Base-by-base conservation (phyloP, 2,113 vertebrate species). In the Melanerpes aurifrons region DNA sequence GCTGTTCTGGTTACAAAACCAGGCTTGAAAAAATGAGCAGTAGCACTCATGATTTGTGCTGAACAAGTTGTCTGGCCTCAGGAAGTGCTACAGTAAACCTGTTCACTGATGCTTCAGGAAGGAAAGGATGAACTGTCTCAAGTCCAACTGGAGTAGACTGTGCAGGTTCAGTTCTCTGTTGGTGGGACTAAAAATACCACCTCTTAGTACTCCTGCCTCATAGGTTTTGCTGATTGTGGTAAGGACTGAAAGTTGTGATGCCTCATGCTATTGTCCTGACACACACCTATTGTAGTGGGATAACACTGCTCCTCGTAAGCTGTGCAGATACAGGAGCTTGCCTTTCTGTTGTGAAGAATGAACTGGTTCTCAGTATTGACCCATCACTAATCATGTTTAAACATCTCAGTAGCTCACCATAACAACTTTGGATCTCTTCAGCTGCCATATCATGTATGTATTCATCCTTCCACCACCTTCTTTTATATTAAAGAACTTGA, bases 201-300 rank as follows among this genome's bases (percentile, higher is more conserved):
- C 17, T 86, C 11, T 83, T 20, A 16, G 9, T 47, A 17, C 58
- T 68, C 4, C 32, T 24, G 2, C 22, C 10, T 71, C 32, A 50
- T 9, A 47, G 8, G 31, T 10, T 82, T 35, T 87, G 29, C 67
- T 64, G 63, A 29, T 72, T n/a, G 7, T 4, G 1, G 17, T 45
- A 56, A n/a, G 32, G 62, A n/a, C 35, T 74, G 47, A 53, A 70
- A 9, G 10, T 17, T 77, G 47, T 45, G 68, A 18, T 80, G 35
- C 53, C 3, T 63, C 29, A 8, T 2, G 4, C n/a, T 10, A 9
- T 77, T 8, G 17, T 69, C 22, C 35, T 26, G 19, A 32, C 47
- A 37, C 1, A 1, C 0, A 1, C 9, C 28, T 29, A 5, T 50
- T 67, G 17, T 0, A 0, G n/a, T 67, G 47, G 26, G 31, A 5